Conservation (phyloP, 1,140 invertebrate genomes). For the Schlechtendalia chinensis region DNA sequence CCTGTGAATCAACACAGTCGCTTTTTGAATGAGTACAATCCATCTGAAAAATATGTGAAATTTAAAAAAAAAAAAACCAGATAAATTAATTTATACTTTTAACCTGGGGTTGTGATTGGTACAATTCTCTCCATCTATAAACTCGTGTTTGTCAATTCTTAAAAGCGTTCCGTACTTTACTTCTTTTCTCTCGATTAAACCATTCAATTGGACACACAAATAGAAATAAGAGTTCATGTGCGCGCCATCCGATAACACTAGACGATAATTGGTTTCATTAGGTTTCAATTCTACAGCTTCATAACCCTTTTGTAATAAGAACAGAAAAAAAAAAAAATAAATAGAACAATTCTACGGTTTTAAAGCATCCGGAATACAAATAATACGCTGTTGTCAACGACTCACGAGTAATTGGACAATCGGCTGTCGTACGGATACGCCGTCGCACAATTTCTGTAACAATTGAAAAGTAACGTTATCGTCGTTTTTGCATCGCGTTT, state of each 20-base stretch:
- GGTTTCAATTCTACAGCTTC: not conserved
- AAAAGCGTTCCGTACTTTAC: conserved; percentile 18
- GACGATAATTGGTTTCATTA: conserved; percentile 17
- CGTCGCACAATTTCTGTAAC: conserved; percentile 21
- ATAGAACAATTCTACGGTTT: not conserved
- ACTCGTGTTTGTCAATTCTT: conserved; percentile 13
- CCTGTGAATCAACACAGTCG: conserved; percentile 2
- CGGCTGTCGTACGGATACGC: not conserved
- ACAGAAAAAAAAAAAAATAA: no score
- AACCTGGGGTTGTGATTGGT: conserved; percentile 19
- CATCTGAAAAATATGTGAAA: not conserved
- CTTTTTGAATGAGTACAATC: conserved; percentile 1
- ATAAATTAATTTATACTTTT: not conserved
- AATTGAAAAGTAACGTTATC: not conserved
- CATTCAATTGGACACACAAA: not conserved
- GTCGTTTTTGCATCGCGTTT: not conserved
- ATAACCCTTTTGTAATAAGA: conserved; percentile 41
- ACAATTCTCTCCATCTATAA: conserved; percentile 20
- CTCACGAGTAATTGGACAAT: conserved; percentile 26
- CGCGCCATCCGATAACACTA: conserved; percentile 26
- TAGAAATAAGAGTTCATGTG: conserved; percentile 43
- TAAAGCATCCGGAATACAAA: not conserved
- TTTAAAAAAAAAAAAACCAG: not conserved
- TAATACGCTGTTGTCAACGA: not conserved
- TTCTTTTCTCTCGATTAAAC: not conserved